Evolutionary conservation across 2,888 invertebrate genomes (phyloP).

Genomic region (Orgyia antiqua): DNA sequence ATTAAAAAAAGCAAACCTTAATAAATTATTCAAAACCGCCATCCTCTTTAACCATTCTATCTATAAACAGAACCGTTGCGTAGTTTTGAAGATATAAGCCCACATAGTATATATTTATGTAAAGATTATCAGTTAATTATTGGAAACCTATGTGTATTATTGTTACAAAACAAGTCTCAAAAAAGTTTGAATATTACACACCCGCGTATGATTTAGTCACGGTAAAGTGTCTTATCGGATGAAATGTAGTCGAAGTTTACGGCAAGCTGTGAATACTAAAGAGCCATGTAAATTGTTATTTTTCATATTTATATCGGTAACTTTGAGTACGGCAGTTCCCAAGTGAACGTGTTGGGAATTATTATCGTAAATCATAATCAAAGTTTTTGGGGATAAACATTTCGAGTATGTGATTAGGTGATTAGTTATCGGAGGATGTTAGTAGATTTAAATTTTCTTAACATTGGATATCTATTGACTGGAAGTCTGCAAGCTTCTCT

Average conservation of each 20-base stretch:
- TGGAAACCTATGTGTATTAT: too few species aligned
- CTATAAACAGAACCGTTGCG: too few species aligned
- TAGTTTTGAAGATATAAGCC: too few species aligned
- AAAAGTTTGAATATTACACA: slow-evolving; percentile 18
- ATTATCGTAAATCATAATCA: slow-evolving; percentile 36
- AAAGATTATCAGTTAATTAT: too few species aligned
- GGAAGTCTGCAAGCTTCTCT: too few species aligned
- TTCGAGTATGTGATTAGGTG: slow-evolving; percentile 1
- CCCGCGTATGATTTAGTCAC: slow-evolving; percentile 51
- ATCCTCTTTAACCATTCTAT: too few species aligned
- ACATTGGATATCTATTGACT: too few species aligned
- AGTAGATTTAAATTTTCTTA: slow-evolving; percentile 12
- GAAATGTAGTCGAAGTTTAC: slow-evolving; percentile 56
- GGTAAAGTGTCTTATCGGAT: slow-evolving; percentile 49
- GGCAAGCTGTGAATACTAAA: slow-evolving; percentile 49
- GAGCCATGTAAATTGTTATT: slow-evolving; percentile 50
- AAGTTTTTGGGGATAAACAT: slow-evolving; percentile 23
- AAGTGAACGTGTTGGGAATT: slow-evolving; percentile 30
- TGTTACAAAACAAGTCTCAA: too few species aligned
- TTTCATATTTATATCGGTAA: slow-evolving; percentile 48
- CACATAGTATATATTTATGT: too few species aligned
- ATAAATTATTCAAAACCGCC: too few species aligned
- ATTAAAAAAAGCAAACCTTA: too few species aligned
- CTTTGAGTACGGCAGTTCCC: slow-evolving; percentile 34
- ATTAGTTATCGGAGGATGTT: slow-evolving; percentile 20